Base-by-base conservation (phyloP, 2,888 invertebrate species). In the Allacma fusca region DNA sequence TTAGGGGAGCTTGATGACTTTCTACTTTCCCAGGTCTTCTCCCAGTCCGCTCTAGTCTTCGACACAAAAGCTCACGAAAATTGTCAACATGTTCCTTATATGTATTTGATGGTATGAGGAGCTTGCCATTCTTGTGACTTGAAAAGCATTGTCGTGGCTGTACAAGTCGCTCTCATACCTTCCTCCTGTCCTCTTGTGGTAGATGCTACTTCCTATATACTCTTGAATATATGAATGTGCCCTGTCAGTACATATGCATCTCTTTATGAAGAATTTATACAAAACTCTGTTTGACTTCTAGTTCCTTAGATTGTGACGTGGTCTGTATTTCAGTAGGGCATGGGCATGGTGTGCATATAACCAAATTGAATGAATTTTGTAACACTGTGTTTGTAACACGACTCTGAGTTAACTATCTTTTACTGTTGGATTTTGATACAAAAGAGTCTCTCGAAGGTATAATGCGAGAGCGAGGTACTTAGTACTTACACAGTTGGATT, bases 1-100 rank as follows among this genome's bases (percentile, higher is more conserved):
- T 70, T 57, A 76, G 76, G 76, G 76, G 75, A 70, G 76, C 70
- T 76, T 76, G 69, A 76, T 76, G 76, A 76, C 76, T 76, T 76
- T 76, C 64, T 65, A 59, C 64, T 65, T 74, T 65, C 59, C 59
- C 72, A 72, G 72, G 72, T 72, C 72, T 72, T 59, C 59, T 13
- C 19, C 57, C 9, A 23, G 21, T 19, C 28, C 19, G 13, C 19
- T 71, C 13, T 57, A 16, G 57, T 50, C 13, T n/a, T 28, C 16
- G 24, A 65, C 68, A 75, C 75, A 75, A 75, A 75, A 57, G 50
- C 70, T 44, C n/a, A 68, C 19, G 75, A 50, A 75, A 68, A 75
- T 75, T 75, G 75, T 75, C 68, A 75, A 75, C 67, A 75, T 68
- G 28, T 29, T 21, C 44, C 28, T 29, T 64, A n/a, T 67, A 21